Evolutionary conservation across 1,140 invertebrate species (phyloP).

Genomic region (Pectinophora gossypiella): DNA sequence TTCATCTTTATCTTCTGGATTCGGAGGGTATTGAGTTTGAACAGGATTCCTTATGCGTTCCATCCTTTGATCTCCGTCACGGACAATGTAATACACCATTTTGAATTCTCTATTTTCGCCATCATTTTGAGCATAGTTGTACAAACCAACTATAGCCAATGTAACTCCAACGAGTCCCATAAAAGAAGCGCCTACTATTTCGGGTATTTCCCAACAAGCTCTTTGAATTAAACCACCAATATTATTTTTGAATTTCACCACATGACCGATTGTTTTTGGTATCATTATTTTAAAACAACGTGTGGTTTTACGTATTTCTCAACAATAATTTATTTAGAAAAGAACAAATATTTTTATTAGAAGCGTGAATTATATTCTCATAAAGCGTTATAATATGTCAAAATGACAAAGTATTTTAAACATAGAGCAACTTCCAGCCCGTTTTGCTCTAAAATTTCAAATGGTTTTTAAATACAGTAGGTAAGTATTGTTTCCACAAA

Average conservation of each 20-base stretch:
- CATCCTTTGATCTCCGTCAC: constrained; percentile 66
- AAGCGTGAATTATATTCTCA: too few species aligned
- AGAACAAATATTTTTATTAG: too few species aligned
- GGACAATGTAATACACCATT: constrained; percentile 62
- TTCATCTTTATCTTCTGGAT: too few species aligned
- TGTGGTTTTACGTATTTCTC: too few species aligned
- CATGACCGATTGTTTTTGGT: constrained; percentile 46
- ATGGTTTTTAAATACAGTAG: too few species aligned
- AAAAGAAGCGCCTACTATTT: constrained; percentile 72
- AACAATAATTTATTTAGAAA: too few species aligned
- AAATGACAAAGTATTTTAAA: too few species aligned
- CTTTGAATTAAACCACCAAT: constrained; percentile 63
- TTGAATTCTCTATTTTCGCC: constrained; percentile 73
- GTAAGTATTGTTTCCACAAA: too few species aligned
- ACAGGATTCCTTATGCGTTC: constrained; percentile 42
- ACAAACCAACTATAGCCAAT: constrained; percentile 35
- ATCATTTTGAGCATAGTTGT: constrained; percentile 61
- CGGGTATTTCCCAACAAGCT: constrained; percentile 78
- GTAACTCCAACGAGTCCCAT: constrained; percentile 68
- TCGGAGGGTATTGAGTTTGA: not conserved
- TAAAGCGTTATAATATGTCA: too few species aligned
- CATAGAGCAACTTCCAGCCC: too few species aligned
- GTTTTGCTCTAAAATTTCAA: too few species aligned
- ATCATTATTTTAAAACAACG: constrained; percentile 29
- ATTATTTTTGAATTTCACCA: constrained; percentile 43